These are phyloP conservation scores for Pterois miles DNA, from an alignment of 2,797 vertebrate genomes.

Conservation along the genomic window DNA sequence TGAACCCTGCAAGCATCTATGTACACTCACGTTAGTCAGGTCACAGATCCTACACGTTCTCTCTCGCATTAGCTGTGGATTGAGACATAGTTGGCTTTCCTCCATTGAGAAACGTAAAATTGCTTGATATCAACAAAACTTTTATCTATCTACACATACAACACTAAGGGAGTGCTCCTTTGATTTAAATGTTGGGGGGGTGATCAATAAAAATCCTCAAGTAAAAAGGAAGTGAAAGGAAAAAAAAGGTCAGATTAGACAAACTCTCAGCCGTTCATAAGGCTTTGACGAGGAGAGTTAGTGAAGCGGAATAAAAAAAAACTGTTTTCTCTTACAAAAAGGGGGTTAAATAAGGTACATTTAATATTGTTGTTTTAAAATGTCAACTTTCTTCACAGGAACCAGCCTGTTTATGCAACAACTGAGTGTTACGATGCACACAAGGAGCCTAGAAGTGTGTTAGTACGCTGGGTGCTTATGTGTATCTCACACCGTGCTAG, in stretches of 20 bases:
- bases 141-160: constrained; percentile 80
- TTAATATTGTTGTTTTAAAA: constrained; percentile 74
- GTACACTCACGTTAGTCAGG: constrained; percentile 58
- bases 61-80: constrained; percentile 62
- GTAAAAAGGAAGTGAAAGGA: constrained; percentile 80
- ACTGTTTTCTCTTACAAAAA: constrained; percentile 76
- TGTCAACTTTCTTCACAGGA: constrained; percentile 84
- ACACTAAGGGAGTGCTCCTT: constrained; percentile 81
- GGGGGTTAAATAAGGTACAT: constrained; percentile 49
- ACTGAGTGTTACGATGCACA: constrained; percentile 58
- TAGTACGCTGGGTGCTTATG: constrained; percentile 28
- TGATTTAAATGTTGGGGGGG: constrained; percentile 72
- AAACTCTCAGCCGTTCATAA: constrained; percentile 80
- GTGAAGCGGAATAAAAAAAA: constrained; percentile 75
- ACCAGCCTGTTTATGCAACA: constrained; percentile 86
- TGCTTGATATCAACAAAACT: constrained; percentile 72
- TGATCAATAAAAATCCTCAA: constrained; percentile 78
- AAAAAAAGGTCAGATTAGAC: constrained; percentile 73
- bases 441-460: constrained; percentile 39
- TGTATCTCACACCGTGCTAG: constrained; percentile 46
- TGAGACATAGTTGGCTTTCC: constrained; percentile 75
- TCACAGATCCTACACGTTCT: constrained; percentile 35
- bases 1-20: constrained; percentile 57
- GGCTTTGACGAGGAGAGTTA: constrained; percentile 86
- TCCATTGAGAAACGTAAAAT: constrained; percentile 68